Evolutionary conservation across 2,797 vertebrate species (phyloP), one percentile per base, ranked within the genome.

Genomic region (Danio albolineatus): DNA sequence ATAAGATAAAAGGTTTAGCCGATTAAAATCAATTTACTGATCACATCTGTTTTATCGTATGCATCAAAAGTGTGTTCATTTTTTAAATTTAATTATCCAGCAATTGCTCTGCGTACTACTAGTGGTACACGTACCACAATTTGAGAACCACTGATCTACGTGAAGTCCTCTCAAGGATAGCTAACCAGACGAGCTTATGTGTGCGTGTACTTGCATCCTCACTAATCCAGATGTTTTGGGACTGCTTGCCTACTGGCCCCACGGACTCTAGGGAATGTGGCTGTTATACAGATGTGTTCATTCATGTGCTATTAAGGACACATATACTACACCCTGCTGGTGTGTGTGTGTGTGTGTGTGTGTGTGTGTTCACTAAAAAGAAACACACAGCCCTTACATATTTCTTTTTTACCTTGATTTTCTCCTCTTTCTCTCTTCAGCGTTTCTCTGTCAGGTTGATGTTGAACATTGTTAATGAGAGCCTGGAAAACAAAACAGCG

Each of bases 241-340:
- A 69, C 13, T 57, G 17, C 74, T 65, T 76, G 61, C 61, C 10
- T 60, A 49, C 54, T 61, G 59, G 48, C 61, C 59, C 57, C 28
- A 19, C 10, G 13, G 43, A 69, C 39, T 57, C 36, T 64, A 19
- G 17, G 69, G 64, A 77, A 80, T 77, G 83, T 66, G 61, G 57
- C 62, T 82, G 78, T 85, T 82, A n/a, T 60, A 57, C 78, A 85
- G 78, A 85, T 80, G 80, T 82, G 64, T 75, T 78, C 74, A 71
- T 39, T 78, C 61, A 67, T 51, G 17, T 73, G 69, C 72, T 13
- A 44, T 73, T 77, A 64, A 73, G 19, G 12, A 56, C 51, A 54
- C 13, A 21, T 70, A 54, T 69, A 64, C 62, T 14, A 78, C 56
- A 69, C 62, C 53, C 54, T 57, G 36, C 28, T 57, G 36, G 28